Evolutionary conservation across 1,140 invertebrate species (phyloP).

Genomic region (Ganaspis sp.): DNA sequence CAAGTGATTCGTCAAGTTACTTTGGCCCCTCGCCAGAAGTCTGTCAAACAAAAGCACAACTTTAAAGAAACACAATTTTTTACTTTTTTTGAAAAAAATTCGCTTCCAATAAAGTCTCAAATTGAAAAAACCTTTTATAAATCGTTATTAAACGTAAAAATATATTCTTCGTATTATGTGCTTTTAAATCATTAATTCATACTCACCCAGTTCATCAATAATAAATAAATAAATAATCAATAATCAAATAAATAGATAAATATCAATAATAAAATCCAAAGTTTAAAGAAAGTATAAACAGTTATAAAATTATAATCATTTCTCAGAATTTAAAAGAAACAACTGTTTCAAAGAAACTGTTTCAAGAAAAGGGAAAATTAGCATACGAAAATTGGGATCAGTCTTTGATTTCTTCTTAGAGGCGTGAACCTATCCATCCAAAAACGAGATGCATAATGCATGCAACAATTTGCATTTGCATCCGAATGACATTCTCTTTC

Average conservation of each 20-base stretch:
- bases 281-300: too few species aligned
- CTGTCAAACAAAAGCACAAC: neutral
- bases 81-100: neutral
- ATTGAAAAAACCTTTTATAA: too few species aligned
- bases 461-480: neutral
- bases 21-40: neutral
- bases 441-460: neutral
- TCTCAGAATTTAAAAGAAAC: neutral
- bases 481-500: slow-evolving; percentile 9
- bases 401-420: neutral
- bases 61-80: slow-evolving; percentile 9
- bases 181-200: too few species aligned
- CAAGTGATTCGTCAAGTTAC: slow-evolving; percentile 9
- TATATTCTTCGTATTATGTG: too few species aligned
- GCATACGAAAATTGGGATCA: neutral
- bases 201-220: too few species aligned
- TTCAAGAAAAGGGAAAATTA: neutral
- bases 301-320: too few species aligned
- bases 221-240: too few species aligned
- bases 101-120: neutral
- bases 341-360: too few species aligned
- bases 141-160: too few species aligned
- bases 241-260: too few species aligned
- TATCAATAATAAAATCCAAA: too few species aligned
- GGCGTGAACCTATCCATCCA: neutral